These are phyloP conservation scores for Parotia lawesii DNA, from an alignment of 2,113 vertebrate genomes.

Conservation along the genomic window DNA sequence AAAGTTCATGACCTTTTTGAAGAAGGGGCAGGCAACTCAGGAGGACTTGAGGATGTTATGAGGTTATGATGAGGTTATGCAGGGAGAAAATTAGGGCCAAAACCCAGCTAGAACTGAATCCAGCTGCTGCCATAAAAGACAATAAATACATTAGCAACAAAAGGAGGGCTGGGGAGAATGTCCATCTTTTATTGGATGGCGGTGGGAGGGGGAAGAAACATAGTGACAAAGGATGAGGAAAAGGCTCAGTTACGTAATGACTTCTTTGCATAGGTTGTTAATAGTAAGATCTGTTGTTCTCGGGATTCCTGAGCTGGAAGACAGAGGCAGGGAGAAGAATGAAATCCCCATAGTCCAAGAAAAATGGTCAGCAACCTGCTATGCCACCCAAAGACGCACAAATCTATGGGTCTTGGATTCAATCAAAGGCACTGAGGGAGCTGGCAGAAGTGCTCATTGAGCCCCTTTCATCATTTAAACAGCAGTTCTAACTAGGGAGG, in stretches of 20 bases:
- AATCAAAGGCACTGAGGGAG: not conserved
- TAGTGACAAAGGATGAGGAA: not conserved
- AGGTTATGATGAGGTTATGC: not conserved
- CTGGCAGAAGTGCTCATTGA: not conserved
- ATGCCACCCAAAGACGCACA: too few species aligned
- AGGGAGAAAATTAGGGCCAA: not conserved
- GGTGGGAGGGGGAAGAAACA: not conserved
- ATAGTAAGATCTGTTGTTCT: not conserved
- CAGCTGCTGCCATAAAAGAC: not conserved
- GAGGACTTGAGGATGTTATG: not conserved
- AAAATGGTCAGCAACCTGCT: not conserved
- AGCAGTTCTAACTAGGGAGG: not conserved
- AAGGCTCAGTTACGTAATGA: not conserved
- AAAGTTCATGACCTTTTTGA: not conserved
- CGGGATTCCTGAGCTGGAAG: not conserved
- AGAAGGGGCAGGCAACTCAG: not conserved
- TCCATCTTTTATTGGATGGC: not conserved
- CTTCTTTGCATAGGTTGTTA: not conserved
- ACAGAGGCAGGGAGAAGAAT: not conserved
- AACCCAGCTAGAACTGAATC: not conserved
- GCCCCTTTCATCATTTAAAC: not conserved
- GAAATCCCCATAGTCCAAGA: not conserved
- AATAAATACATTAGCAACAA: not conserved
- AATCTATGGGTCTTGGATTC: not conserved
- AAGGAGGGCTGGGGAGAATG: too few species aligned